phyloP scores from a whole-genome alignment of 1,140 invertebrate genomes.

The Drosophila cardini region DNA sequence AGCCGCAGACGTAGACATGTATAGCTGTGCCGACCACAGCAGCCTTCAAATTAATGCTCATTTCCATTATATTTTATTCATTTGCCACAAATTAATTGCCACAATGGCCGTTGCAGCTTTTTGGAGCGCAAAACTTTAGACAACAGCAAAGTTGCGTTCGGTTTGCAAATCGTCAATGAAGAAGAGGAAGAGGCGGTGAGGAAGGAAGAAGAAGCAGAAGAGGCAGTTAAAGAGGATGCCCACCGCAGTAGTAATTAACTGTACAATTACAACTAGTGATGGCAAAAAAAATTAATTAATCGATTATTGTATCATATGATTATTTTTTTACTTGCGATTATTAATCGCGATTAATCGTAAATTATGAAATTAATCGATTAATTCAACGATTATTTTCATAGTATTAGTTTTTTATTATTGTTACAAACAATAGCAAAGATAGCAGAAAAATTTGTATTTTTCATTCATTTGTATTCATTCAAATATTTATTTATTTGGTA shows the following conservation, averaged over 20 bases:
- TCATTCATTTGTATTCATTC: no score
- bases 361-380: no score
- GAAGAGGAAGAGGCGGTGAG: conserved; percentile 2
- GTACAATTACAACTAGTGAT: conserved; percentile 29
- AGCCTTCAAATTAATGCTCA: conserved; percentile 59
- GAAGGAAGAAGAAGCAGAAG: conserved; percentile 8
- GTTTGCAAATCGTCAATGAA: conserved; percentile 29
- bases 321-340: no score
- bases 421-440: no score
- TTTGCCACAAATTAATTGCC: conserved; percentile 60
- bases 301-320: no score
- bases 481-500: no score
- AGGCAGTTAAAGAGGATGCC: conserved; percentile 30
- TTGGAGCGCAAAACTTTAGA: conserved; percentile 55
- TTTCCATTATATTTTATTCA: conserved; percentile 65
- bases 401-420: no score
- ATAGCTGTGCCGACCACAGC: conserved; percentile 14
- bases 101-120: conserved; percentile 54
- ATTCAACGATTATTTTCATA: no score
- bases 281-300: no score
- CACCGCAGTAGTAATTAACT: conserved; percentile 47
- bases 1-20: conserved; percentile 27
- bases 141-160: conserved; percentile 28
- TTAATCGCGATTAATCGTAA: no score
- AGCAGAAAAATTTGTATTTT: no score